These are phyloP conservation scores for Flabesymbios commensalis DNA, from an alignment of 2,888 invertebrate species.

Conservation along the genomic window DNA sequence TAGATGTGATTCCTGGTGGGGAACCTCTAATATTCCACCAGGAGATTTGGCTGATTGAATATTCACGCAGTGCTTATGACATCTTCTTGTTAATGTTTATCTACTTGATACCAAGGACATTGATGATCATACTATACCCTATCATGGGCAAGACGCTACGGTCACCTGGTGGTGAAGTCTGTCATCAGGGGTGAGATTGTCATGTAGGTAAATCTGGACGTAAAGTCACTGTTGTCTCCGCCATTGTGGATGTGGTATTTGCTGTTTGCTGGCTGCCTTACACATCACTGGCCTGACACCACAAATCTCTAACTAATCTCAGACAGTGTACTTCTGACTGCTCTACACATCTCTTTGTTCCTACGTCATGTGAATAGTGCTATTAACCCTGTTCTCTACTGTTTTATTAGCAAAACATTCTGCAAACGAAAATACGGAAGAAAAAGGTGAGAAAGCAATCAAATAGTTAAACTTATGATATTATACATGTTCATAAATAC, in stretches of 20 bases:
- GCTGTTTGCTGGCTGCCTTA: conserved; percentile 77
- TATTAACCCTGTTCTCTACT: conserved; percentile 38
- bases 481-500: no score
- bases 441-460: no score
- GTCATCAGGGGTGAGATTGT: conserved; percentile 43
- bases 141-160: conserved; percentile 64
- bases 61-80: conserved; percentile 68
- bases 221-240: conserved; percentile 76
- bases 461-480: no score
- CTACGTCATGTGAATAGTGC: conserved; percentile 38
- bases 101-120: conserved; percentile 73
- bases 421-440: no score
- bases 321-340: conserved; percentile 7
- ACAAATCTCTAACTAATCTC: conserved; percentile 17
- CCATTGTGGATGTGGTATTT: conserved; percentile 75
- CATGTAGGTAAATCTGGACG: conserved; percentile 54
- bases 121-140: conserved; percentile 60
- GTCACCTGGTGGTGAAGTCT: conserved; percentile 41
- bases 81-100: conserved; percentile 75
- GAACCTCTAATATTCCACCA: conserved; percentile 24
- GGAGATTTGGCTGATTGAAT: conserved; percentile 27
- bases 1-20: background rate
- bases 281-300: conserved; percentile 25
- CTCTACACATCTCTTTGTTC: conserved; percentile 27
- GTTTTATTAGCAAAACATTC: conserved; percentile 33